phyloP scores from a whole-genome alignment of 2,113 vertebrate genomes.

The Etheostoma spectabile region DNA sequence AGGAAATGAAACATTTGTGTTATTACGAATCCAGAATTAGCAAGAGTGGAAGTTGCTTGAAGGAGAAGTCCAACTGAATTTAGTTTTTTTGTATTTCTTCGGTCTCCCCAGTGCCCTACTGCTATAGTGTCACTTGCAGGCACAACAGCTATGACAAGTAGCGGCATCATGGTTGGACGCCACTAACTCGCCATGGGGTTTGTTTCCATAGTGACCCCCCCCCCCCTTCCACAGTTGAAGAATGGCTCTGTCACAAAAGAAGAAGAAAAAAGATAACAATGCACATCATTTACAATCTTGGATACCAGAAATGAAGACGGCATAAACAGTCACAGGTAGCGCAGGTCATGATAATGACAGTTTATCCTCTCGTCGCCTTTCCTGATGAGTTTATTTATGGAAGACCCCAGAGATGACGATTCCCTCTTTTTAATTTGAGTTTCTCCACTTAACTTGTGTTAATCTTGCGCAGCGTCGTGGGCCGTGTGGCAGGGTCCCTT shows the following conservation, averaged over 20 bases:
- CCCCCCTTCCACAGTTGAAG: conserved; percentile 59
- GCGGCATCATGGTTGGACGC: conserved; percentile 78
- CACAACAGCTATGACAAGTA: conserved; percentile 75
- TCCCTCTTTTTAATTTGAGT: conserved; percentile 18
- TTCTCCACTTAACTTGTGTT: neutral
- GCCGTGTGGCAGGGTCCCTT: conserved; percentile 35
- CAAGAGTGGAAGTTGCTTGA: neutral
- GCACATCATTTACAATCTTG: conserved; percentile 66
- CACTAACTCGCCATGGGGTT: conserved; percentile 80
- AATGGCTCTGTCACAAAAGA: conserved; percentile 75
- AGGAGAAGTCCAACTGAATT: conserved; percentile 9
- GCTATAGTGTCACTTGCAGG: conserved; percentile 73
- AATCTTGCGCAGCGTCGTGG: conserved; percentile 1
- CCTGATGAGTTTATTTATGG: conserved; percentile 3
- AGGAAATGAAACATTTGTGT: neutral
- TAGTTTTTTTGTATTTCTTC: conserved; percentile 13
- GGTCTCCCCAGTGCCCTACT: conserved; percentile 41
- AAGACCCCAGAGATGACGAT: neutral
- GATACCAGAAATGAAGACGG: conserved; percentile 47
- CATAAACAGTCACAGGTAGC: conserved; percentile 16
- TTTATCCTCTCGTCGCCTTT: neutral
- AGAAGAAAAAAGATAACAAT: conserved; percentile 64
- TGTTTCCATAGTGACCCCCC: conserved; percentile 78
- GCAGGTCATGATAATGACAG: conserved; percentile 17
- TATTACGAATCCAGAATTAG: conserved; percentile 5